These are phyloP conservation scores for Amphiprion percula DNA, from an alignment of 2,113 vertebrate genomes.

Conservation along the genomic window DNA sequence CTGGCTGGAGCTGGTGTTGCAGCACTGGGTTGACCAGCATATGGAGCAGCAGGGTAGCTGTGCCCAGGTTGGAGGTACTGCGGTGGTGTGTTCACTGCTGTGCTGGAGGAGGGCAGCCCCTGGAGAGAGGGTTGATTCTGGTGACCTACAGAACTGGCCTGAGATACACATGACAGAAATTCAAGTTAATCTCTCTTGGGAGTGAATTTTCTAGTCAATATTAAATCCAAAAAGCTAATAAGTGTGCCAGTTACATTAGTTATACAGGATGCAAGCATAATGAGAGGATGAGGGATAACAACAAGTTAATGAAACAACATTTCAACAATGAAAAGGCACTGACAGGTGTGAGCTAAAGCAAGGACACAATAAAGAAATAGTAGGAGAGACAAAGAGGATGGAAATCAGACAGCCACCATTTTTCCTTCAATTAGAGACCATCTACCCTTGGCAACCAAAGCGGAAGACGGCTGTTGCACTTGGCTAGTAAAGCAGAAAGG, in stretches of 20 bases:
- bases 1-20: slow-evolving; percentile 45
- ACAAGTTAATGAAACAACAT: slow-evolving; percentile 45
- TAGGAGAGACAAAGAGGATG: slow-evolving; percentile 26
- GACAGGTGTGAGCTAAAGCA: slow-evolving; percentile 55
- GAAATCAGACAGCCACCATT: slow-evolving; percentile 32
- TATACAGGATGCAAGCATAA: slow-evolving; percentile 39
- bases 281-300: slow-evolving; percentile 46
- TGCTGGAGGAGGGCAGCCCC: slow-evolving; percentile 62
- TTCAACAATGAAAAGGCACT: slow-evolving; percentile 50
- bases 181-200: slow-evolving; percentile 1
- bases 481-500: slow-evolving; percentile 65
- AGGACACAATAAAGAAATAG: slow-evolving; percentile 39
- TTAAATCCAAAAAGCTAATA: slow-evolving; percentile 18
- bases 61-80: slow-evolving; percentile 71
- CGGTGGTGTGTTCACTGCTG: slow-evolving; percentile 51
- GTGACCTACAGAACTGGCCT: slow-evolving; percentile 67
- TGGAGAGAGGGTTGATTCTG: slow-evolving; percentile 68
- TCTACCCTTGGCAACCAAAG: slow-evolving; percentile 42
- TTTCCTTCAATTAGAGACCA: slow-evolving; percentile 32
- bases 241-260: slow-evolving; percentile 7
- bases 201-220: slow-evolving; percentile 10
- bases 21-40: slow-evolving; percentile 39
- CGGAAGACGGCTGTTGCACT: slow-evolving; percentile 40
- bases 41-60: slow-evolving; percentile 63
- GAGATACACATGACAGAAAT: slow-evolving; percentile 46